A percentile compares a stretch with the other conserved stretches of the same genome.
phyloP scores from a whole-genome alignment of 2,113 vertebrate species.

The Hipposideros armiger region DNA sequence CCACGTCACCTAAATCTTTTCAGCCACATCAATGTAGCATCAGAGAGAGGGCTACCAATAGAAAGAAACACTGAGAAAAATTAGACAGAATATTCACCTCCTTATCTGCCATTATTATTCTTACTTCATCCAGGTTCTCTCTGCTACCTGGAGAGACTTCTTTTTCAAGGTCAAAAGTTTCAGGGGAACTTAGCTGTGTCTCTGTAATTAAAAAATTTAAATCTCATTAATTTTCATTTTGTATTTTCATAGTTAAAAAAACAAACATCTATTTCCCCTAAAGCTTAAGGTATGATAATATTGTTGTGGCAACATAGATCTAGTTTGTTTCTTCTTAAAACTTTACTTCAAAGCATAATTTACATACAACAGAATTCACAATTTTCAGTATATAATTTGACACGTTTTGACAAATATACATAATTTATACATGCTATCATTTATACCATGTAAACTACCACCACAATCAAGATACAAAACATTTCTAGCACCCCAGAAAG shows the following conservation, averaged over 20 bases:
- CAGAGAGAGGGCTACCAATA: slow-evolving; percentile 2
- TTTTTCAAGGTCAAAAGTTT: slow-evolving; percentile 79
- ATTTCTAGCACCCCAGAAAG: neutral
- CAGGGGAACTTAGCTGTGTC: slow-evolving; percentile 89
- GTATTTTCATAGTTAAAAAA: slow-evolving; percentile 39
- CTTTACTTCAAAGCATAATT: slow-evolving; percentile 38
- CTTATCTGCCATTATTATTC: slow-evolving; percentile 55
- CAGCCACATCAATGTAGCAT: neutral
- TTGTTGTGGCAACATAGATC: neutral
- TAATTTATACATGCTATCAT: slow-evolving; percentile 23
- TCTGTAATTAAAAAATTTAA: slow-evolving; percentile 88
- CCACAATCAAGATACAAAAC: slow-evolving; percentile 36
- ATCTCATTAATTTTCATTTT: slow-evolving; percentile 65
- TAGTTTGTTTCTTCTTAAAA: slow-evolving; percentile 48
- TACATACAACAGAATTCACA: slow-evolving; percentile 54
- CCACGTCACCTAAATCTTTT: slow-evolving; percentile 54
- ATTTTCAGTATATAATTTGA: slow-evolving; percentile 34
- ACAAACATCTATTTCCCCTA: slow-evolving; percentile 13
- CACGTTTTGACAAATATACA: slow-evolving; percentile 45
- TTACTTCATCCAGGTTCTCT: slow-evolving; percentile 82
- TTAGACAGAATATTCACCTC: slow-evolving; percentile 59
- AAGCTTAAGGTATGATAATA: slow-evolving; percentile 34
- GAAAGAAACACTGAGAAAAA: slow-evolving; percentile 61
- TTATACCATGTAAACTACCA: slow-evolving; percentile 2
- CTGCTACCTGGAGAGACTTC: slow-evolving; percentile 77